Evolutionary conservation across 2,113 vertebrate species (phyloP).

Genomic region (Nerophis lumbriciformis): DNA sequence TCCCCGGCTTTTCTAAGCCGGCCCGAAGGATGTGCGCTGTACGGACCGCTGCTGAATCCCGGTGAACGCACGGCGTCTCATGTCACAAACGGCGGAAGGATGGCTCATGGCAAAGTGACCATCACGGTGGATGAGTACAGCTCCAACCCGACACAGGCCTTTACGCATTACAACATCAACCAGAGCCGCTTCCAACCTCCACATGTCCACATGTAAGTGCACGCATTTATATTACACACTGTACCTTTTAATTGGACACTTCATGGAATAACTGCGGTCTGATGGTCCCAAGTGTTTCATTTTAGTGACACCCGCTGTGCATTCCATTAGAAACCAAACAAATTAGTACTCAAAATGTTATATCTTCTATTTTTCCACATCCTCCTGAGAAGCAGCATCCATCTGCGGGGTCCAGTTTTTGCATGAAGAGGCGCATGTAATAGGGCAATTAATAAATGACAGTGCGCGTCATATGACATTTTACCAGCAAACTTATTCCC

Average conservation of each 20-base stretch:
- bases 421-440: no score
- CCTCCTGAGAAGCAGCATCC: no score
- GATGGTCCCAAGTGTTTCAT: not conserved
- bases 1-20: constrained; percentile 57
- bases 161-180: constrained; percentile 98
- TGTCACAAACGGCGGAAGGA: constrained; percentile 87
- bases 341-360: no score
- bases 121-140: constrained; percentile 97
- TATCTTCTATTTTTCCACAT: no score
- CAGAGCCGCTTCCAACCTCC: constrained; percentile 99
- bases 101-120: constrained; percentile 98
- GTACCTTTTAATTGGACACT: not conserved
- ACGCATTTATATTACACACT: not conserved
- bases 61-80: constrained; percentile 85
- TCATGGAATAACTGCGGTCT: not conserved
- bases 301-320: not conserved
- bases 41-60: constrained; percentile 73
- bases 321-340: no score
- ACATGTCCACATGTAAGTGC: constrained; percentile 94
- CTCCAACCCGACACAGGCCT: constrained; percentile 97
- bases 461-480: no score
- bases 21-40: constrained; percentile 81
- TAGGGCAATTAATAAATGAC: no score
- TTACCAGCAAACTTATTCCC: no score
- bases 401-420: no score